Evolutionary conservation across 1,140 invertebrate species (phyloP).

Genomic region (Ericerus pela): DNA sequence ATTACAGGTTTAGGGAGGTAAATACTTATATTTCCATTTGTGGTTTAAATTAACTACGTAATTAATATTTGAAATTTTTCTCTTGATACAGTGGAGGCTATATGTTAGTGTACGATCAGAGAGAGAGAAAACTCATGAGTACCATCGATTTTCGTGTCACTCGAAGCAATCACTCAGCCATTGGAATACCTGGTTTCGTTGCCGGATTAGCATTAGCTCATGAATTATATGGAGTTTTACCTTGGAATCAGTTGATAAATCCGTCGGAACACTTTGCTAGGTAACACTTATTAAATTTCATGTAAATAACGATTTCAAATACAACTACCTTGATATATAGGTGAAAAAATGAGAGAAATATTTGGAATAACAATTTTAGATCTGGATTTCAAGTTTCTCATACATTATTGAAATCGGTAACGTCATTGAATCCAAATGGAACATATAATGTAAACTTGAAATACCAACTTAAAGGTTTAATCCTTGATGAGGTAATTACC

Average conservation of each 20-base stretch:
- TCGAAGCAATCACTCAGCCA: constrained; percentile 18
- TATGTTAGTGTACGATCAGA: constrained; percentile 53
- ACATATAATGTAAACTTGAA: constrained; percentile 30
- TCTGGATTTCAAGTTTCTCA: constrained; percentile 35
- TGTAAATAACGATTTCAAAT: neutral
- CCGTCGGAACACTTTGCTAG: constrained; percentile 47
- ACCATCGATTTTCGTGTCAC: constrained; percentile 39
- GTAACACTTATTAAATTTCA: constrained; percentile 25
- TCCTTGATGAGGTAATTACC: constrained; percentile 33
- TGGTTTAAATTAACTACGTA: neutral
- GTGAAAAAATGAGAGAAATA: constrained; percentile 9
- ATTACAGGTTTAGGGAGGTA: constrained; percentile 54
- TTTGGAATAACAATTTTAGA: constrained; percentile 9
- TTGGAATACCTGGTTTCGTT: constrained; percentile 40
- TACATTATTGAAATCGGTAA: constrained; percentile 31
- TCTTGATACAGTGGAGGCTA: constrained; percentile 47
- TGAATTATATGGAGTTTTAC: constrained; percentile 40
- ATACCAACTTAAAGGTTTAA: constrained; percentile 30
- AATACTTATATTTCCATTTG: constrained; percentile 16
- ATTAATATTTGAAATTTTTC: constrained; percentile 13
- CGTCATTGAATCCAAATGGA: neutral
- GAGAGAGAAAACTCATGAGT: constrained; percentile 32
- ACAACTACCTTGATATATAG: neutral
- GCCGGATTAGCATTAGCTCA: constrained; percentile 43
- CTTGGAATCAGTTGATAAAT: constrained; percentile 46